Percentiles rank a stretch among this genome's conserved stretches.
These are phyloP conservation scores for Callosobruchus maculatus DNA, from an alignment of 2,888 invertebrate species.

Conservation along the genomic window DNA sequence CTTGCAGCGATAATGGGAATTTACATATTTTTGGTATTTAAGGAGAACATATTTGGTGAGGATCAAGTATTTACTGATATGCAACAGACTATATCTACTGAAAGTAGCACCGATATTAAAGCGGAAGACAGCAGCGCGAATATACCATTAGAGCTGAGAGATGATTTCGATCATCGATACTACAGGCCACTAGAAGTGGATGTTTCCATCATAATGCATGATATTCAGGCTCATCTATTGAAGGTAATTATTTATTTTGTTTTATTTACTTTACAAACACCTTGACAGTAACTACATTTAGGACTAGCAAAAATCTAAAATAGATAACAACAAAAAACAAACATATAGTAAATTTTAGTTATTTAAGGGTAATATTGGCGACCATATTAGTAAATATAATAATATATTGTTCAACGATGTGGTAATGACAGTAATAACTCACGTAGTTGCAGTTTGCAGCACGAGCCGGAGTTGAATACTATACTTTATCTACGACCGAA, in stretches of 20 bases:
- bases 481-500: too few species aligned
- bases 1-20: not conserved
- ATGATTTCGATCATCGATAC: conserved; percentile 77
- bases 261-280: too few species aligned
- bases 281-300: not conserved
- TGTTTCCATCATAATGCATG: conserved; percentile 90
- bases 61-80: conserved; percentile 93
- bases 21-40: conserved; percentile 24
- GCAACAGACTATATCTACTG: conserved; percentile 57
- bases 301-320: too few species aligned
- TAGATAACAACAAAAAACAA: too few species aligned
- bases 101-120: conserved; percentile 50
- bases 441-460: too few species aligned
- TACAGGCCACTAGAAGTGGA: conserved; percentile 89
- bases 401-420: too few species aligned
- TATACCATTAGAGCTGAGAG: conserved; percentile 74
- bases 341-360: too few species aligned
- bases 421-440: too few species aligned
- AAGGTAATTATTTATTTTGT: conserved; percentile 64
- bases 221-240: conserved; percentile 90
- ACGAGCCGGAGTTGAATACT: too few species aligned
- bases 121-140: conserved; percentile 64
- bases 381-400: too few species aligned
- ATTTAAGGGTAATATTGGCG: too few species aligned
- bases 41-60: conserved; percentile 96